phyloP scores from a whole-genome alignment of 2,113 vertebrate genomes.

The Psophia crepitans region DNA sequence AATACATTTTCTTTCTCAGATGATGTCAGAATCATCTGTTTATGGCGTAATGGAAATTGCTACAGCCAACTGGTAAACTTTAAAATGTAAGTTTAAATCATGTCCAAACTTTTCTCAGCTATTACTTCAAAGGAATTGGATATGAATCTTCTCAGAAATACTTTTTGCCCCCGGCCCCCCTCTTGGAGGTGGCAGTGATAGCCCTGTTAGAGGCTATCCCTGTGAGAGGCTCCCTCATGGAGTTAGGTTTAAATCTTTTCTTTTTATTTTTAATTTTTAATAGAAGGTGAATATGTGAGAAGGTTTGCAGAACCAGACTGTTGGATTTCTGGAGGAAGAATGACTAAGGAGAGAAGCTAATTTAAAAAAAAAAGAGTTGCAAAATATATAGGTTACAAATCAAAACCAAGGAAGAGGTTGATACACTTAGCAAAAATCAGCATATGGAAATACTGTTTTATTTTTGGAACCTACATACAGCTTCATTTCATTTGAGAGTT shows the following conservation, averaged over 20 bases:
- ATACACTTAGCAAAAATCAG: background rate
- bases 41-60: background rate
- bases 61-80: background rate
- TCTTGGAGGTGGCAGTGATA: background rate
- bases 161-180: no score
- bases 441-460: slow-evolving; percentile 28
- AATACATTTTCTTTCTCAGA: background rate
- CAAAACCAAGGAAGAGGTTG: background rate
- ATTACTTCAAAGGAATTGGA: background rate
- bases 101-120: background rate
- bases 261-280: background rate
- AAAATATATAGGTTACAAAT: background rate
- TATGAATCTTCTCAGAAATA: background rate
- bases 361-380: background rate
- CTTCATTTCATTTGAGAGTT: background rate
- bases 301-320: background rate
- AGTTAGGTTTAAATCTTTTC: background rate
- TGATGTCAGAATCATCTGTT: slow-evolving; percentile 6
- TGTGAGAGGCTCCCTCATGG: background rate
- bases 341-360: background rate
- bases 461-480: slow-evolving; percentile 37
- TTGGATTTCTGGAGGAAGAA: background rate
- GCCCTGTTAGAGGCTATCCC: background rate
- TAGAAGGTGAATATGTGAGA: background rate
- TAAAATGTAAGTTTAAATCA: background rate